These are phyloP conservation scores for Margarornis squamiger DNA, from an alignment of 2,797 vertebrate species.

Conservation along the genomic window DNA sequence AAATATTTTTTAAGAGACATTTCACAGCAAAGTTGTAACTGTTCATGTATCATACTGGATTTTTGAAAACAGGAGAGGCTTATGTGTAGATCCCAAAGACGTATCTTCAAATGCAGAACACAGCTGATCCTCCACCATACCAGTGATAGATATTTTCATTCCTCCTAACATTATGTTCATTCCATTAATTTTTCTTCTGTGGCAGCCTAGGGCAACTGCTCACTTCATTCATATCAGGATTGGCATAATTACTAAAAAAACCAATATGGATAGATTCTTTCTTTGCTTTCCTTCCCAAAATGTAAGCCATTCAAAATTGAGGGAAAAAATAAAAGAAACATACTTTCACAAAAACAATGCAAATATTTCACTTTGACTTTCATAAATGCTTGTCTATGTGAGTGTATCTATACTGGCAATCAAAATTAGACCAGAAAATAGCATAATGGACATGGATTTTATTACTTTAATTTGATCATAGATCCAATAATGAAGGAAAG, in stretches of 20 bases:
- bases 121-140: background rate
- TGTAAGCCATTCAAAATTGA: background rate
- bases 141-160: background rate
- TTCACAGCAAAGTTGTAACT: background rate
- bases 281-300: background rate
- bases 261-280: background rate
- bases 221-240: background rate
- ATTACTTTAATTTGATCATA: conserved; percentile 69
- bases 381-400: conserved; percentile 18
- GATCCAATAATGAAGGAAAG: conserved; percentile 64
- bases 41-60: background rate
- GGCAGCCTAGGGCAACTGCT: background rate
- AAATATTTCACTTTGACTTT: conserved; percentile 29
- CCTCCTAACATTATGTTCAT: background rate
- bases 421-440: conserved; percentile 67
- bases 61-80: background rate
- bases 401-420: conserved; percentile 56
- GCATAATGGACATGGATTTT: conserved; percentile 69
- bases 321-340: background rate
- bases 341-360: background rate
- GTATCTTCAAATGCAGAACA: background rate
- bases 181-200: background rate
- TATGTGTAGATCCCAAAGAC: background rate
- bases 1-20: background rate
- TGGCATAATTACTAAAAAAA: background rate